Evolutionary conservation across 2,797 vertebrate genomes (phyloP).

Genomic region (Chelon auratus): DNA sequence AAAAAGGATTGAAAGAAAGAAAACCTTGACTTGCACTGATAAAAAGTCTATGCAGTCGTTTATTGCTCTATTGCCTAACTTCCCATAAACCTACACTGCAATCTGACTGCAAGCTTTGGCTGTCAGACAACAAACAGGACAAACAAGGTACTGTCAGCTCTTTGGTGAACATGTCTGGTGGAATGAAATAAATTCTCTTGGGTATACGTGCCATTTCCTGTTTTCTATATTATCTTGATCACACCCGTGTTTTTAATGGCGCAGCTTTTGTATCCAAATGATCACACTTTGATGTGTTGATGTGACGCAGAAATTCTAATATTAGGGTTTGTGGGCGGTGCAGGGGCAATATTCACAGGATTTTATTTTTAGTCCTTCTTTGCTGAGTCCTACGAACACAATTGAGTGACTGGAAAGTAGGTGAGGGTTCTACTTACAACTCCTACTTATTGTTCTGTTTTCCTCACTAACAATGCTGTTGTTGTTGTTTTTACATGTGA

Average conservation of each 20-base stretch:
- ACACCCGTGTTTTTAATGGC: slow-evolving; percentile 21
- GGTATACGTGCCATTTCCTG: slow-evolving; percentile 27
- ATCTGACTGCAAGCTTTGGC: background rate
- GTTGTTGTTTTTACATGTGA: too few species aligned
- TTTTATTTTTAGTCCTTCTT: too few species aligned
- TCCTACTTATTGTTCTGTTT: background rate
- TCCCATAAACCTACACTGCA: background rate
- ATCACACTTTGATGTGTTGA: background rate
- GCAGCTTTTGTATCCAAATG: background rate
- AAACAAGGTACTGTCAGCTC: background rate
- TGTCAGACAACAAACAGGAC: background rate
- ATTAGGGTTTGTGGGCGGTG: background rate
- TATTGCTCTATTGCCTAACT: background rate
- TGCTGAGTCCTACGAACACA: background rate
- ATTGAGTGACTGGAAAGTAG: background rate
- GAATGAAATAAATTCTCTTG: too few species aligned
- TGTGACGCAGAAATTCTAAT: too few species aligned
- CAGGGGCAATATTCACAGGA: too few species aligned
- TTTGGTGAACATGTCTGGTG: background rate
- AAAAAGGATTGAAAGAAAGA: too few species aligned
- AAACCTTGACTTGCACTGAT: background rate
- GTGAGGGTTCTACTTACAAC: slow-evolving; percentile 9
- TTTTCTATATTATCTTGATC: background rate
- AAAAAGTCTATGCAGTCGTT: background rate
- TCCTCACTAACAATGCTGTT: background rate